Conservation (phyloP, 1,140 invertebrate species). For the fruit fly (Drosophila melanogaster) region DNA sequence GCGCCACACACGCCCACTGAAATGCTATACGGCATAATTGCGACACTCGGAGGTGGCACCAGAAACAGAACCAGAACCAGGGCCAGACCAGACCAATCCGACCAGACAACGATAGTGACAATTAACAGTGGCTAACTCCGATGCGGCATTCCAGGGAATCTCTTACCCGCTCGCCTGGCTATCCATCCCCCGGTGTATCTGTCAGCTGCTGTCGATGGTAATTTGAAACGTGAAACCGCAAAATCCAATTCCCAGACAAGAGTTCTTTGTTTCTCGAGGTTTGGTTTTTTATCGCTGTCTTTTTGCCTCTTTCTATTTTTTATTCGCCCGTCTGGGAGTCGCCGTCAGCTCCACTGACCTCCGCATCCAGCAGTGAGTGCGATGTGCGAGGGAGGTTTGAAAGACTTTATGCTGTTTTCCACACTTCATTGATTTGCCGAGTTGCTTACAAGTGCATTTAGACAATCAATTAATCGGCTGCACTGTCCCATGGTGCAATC, state of each 20-base stretch:
- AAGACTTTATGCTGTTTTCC: conserved; percentile 61
- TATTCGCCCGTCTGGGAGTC: conserved; percentile 30
- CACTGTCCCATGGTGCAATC: conserved; percentile 45
- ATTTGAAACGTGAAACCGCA: conserved; percentile 81
- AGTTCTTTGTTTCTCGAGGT: conserved; percentile 44
- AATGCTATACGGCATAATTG: conserved; percentile 71
- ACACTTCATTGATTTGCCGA: conserved; percentile 80
- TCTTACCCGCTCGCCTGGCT: conserved; percentile 6
- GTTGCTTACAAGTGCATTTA: conserved; percentile 83
- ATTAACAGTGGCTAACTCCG: conserved; percentile 75
- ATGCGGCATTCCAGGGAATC: conserved; percentile 35
- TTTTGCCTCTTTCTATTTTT: conserved; percentile 19
- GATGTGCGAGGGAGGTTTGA: conserved; percentile 13
- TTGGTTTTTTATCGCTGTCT: conserved; percentile 39
- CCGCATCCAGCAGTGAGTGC: neutral
- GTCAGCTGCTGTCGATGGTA: conserved; percentile 79
- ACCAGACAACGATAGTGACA: conserved; percentile 73
- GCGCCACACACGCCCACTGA: conserved; percentile 49
- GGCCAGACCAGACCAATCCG: conserved; percentile 16
- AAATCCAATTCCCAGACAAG: conserved; percentile 82
- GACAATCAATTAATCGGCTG: conserved; percentile 83
- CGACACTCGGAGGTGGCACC: conserved; percentile 24
- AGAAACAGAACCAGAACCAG: neutral
- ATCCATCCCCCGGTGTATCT: conserved; percentile 32
- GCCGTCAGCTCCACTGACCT: neutral